A percentile compares a stretch with the other conserved stretches of the same genome.
Conservation (phyloP, 2,888 invertebrate species). For the Xestoiulus laeticollis region DNA sequence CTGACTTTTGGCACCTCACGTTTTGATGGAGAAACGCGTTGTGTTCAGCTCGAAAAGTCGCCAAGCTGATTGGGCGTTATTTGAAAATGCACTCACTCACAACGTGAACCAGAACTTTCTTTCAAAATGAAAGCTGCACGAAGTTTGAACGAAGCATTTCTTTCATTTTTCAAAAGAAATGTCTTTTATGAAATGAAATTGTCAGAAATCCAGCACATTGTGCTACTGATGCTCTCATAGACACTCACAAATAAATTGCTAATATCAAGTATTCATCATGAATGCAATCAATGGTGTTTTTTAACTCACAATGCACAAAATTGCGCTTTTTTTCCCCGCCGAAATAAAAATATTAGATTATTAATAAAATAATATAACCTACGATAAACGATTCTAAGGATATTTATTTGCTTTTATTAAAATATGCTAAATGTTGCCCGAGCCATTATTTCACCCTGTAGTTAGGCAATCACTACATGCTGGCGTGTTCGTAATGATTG, state of each 20-base stretch:
- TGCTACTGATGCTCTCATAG: not conserved
- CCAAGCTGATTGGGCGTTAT: not conserved
- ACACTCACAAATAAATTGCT: not conserved
- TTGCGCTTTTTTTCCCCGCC: no score
- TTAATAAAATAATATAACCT: no score
- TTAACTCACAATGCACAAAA: no score
- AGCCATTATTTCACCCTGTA: no score
- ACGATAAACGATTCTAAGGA: no score
- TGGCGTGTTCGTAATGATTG: no score
- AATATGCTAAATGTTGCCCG: no score
- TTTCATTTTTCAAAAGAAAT: not conserved
- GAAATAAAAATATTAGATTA: no score
- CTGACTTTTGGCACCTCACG: constrained; percentile 30
- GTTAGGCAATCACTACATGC: no score
- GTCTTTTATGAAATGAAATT: not conserved
- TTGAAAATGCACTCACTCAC: constrained; percentile 25
- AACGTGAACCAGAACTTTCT: not conserved
- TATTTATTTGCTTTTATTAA: no score
- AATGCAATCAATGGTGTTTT: no score
- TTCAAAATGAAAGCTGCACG: not conserved
- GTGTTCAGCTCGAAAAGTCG: not conserved
- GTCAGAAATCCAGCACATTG: not conserved
- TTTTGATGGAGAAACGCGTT: not conserved
- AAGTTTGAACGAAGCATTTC: not conserved
- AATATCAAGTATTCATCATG: not conserved